Conservation (phyloP, 2,888 invertebrate genomes). For the Clostera curtula region DNA sequence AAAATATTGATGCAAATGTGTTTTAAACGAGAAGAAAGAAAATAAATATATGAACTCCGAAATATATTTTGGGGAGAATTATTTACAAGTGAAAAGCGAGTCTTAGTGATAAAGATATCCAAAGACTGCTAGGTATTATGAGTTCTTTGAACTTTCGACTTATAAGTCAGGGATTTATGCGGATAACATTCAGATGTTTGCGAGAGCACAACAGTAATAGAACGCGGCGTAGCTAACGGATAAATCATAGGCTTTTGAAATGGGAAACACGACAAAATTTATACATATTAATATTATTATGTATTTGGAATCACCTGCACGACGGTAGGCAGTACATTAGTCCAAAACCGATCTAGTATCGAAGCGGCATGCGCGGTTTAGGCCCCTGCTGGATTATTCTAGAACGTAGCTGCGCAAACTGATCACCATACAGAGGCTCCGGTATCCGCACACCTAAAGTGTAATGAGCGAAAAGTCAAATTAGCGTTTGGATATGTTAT, state of each 20-base stretch:
- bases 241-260: constrained; percentile 51
- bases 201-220: constrained; percentile 48
- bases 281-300: constrained; percentile 36
- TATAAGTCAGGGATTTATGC: constrained; percentile 60
- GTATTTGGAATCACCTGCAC: constrained; percentile 33
- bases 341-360: no score
- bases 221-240: constrained; percentile 48
- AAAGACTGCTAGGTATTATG: constrained; percentile 72
- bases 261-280: constrained; percentile 36
- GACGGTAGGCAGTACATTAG: constrained; percentile 13
- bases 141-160: constrained; percentile 66
- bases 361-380: no score
- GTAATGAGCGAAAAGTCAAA: no score
- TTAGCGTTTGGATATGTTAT: no score
- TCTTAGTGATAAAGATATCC: constrained; percentile 72
- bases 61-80: constrained; percentile 72
- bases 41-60: constrained; percentile 57
- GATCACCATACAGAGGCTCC: no score
- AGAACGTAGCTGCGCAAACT: no score
- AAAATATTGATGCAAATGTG: constrained; percentile 47
- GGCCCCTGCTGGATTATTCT: no score
- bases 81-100: constrained; percentile 67
- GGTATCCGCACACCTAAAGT: no score
- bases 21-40: constrained; percentile 37
- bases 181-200: constrained; percentile 55